phyloP scores from a whole-genome alignment of 2,797 vertebrate genomes.

The Hephaestus fuliginosus region DNA sequence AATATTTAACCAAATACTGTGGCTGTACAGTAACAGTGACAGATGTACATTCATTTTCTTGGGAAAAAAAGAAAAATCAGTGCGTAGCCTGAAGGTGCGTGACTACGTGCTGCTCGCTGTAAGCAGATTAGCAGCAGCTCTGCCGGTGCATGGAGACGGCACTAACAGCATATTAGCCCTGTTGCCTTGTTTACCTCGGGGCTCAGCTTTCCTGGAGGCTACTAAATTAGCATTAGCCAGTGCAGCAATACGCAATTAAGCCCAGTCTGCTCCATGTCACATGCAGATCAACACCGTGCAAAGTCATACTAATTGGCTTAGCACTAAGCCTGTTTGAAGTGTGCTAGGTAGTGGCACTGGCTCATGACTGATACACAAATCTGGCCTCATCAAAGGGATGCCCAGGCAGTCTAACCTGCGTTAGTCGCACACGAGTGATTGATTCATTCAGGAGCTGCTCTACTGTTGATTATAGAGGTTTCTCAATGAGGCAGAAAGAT shows the following conservation, averaged over 20 bases:
- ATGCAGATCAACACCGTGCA: constrained; percentile 74
- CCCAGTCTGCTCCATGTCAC: constrained; percentile 74
- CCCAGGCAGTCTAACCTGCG: constrained; percentile 62
- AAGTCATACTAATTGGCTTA: constrained; percentile 81
- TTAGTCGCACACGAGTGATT: constrained; percentile 46
- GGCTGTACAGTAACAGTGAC: constrained; percentile 40
- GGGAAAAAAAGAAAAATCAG: constrained; percentile 11
- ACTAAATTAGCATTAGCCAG: constrained; percentile 73
- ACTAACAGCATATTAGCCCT: constrained; percentile 66
- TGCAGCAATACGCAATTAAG: constrained; percentile 69
- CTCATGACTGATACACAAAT: constrained; percentile 74
- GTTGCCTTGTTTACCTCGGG: constrained; percentile 73
- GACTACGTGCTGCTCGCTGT: constrained; percentile 38
- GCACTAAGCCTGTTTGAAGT: constrained; percentile 78
- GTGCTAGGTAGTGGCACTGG: constrained; percentile 66
- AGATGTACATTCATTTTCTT: constrained; percentile 42
- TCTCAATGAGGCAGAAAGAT: constrained; percentile 33
- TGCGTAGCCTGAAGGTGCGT: constrained; percentile 45
- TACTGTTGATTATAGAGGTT: constrained; percentile 51
- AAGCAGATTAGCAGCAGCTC: constrained; percentile 56
- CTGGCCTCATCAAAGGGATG: constrained; percentile 70
- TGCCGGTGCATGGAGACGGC: constrained; percentile 41
- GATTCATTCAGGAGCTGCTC: constrained; percentile 64
- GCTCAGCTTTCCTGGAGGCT: constrained; percentile 66
- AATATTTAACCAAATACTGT: constrained; percentile 32